phyloP scores from a whole-genome alignment of 2,797 vertebrate genomes.

The Molossus alvarezi region DNA sequence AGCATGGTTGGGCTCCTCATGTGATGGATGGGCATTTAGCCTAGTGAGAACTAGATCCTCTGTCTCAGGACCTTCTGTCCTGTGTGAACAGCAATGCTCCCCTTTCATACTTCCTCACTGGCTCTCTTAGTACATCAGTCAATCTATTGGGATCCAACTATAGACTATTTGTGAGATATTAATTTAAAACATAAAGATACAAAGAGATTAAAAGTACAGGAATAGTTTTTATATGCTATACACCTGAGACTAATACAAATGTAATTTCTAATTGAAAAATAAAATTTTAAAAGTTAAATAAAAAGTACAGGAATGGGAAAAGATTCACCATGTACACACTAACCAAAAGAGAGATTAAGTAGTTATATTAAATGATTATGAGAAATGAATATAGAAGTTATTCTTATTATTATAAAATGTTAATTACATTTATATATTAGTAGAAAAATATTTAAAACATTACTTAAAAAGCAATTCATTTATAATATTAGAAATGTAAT shows the following conservation, averaged over 20 bases:
- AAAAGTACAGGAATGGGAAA: not conserved
- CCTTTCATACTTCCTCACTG: not conserved
- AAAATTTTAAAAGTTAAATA: too few species aligned
- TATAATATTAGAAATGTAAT: not conserved
- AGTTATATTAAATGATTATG: not conserved
- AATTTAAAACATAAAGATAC: not conserved
- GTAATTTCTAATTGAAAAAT: too few species aligned
- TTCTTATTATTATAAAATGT: constrained; percentile 35
- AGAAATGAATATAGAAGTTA: not conserved
- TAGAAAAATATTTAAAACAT: constrained; percentile 14
- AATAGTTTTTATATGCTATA: not conserved
- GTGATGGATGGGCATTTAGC: not conserved
- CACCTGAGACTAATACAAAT: too few species aligned
- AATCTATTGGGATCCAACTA: not conserved
- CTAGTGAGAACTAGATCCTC: not conserved
- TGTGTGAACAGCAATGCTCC: not conserved
- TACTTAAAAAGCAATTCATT: not conserved
- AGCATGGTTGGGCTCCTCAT: not conserved
- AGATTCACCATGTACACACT: not conserved
- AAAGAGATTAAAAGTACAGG: not conserved
- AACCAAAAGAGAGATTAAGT: not conserved
- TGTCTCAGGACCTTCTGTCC: not conserved
- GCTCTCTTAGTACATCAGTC: not conserved
- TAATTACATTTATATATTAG: not conserved
- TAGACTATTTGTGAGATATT: not conserved